Conservation (phyloP, 2,797 vertebrate species). For the Pantherophis alleghaniensis region DNA sequence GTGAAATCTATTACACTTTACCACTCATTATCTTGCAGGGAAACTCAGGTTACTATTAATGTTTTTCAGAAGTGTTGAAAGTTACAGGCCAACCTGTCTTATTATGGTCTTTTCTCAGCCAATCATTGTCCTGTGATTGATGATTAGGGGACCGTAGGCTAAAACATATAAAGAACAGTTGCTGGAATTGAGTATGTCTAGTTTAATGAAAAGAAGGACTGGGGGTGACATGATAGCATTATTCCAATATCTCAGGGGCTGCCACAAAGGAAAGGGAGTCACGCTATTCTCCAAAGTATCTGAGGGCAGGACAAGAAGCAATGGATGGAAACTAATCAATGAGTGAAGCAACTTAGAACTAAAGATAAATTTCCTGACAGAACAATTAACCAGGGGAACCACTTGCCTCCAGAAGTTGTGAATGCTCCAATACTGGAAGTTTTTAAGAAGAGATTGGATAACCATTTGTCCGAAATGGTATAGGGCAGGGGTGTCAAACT, state of each 20-base stretch:
- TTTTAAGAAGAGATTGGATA: background rate
- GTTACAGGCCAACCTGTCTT: background rate
- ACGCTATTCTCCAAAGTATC: background rate
- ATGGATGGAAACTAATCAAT: no score
- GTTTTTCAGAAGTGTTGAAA: background rate
- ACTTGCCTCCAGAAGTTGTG: background rate
- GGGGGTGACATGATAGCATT: background rate
- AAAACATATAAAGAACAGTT: background rate
- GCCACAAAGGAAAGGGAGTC: background rate
- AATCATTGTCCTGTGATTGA: background rate
- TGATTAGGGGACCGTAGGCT: background rate
- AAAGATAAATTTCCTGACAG: no score
- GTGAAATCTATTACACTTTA: background rate
- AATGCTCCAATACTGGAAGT: background rate
- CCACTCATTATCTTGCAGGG: background rate
- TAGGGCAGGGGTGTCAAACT: no score
- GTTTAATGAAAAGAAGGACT: background rate
- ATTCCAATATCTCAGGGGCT: background rate
- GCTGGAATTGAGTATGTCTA: background rate
- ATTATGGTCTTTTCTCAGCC: background rate
- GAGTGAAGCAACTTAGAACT: background rate
- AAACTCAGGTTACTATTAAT: background rate
- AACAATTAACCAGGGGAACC: background rate
- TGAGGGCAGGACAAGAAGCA: background rate
- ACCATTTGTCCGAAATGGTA: background rate